Base-by-base conservation (phyloP, 2,888 invertebrate genomes). In the Dromius quadrimaculatus region DNA sequence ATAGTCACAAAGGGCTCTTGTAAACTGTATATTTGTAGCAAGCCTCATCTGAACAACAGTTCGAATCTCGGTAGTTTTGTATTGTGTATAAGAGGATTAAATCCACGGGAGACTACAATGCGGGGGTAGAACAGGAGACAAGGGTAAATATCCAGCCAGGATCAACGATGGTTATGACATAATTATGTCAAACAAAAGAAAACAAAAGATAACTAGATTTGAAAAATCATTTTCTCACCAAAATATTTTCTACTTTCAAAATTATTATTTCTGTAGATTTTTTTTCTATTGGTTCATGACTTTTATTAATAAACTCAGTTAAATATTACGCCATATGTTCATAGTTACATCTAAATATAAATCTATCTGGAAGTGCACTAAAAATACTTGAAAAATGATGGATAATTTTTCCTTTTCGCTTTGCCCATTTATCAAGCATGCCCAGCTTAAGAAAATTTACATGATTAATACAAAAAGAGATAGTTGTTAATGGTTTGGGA, bases 331-430 rank as follows among this genome's bases (percentile, higher is more conserved):
- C 65, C 65, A 65, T 65, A 65, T 65, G 65, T 54, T 65, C 38
- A 65, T 65, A 54, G 65, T 65, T 65, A 65, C 54, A 65, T 50
- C 65, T 54, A 65, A 65, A 65, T 65, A 65, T 65, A 65, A 65
- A 65, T 54, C 54, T 65, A 38, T 54, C 65, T 65, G 17, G 13
- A 34, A 63, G 62, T 38, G 28, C 43, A 65, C 65, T 65, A 65
- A 65, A 65, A 65, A 65, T 65, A 65, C 65, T 65, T 65, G 54
- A 65, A 65, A 65, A 65, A 65, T 65, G 65, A 65, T 43, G 38
- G 23, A 38, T 23, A 50, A 65, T 65, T 65, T 65, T 65, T 65
- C 65, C 65, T 65, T 65, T 65, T 65, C 65, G 54, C 34, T 36
- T 1, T 20, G 41, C 62, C 41, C 62, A 62, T 43, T 62, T 62